Evolutionary conservation across 2,797 vertebrate species (phyloP), one percentile per base, ranked within the genome.

Genomic region (Lepus townsendii): DNA sequence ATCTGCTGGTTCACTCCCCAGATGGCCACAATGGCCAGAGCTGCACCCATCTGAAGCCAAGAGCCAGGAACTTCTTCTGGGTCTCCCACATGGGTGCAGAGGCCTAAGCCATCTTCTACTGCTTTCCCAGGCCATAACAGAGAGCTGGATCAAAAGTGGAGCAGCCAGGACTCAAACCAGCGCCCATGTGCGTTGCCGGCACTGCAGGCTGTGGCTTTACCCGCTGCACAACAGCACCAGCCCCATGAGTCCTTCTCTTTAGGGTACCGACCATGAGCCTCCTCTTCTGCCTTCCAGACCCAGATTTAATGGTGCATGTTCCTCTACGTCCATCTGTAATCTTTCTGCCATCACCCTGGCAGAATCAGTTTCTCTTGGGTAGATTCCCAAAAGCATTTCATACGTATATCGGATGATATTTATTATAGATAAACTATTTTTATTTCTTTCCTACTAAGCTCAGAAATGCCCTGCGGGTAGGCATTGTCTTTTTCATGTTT

Each of bases 401-500:
- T 91, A 30, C 82, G 1, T 71, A 63, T 94, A 78, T 95, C 82
- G 90, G 92, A 85, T 94, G 83, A n/a, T 65, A 16, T 93, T 83
- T 75, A 73, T 78, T 87, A 11, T 84, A 88, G 93, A 95, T 90
- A 87, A 63, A 54, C 79, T 87, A 86, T 79, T 88, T 88, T 92
- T 85, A 78, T 85, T 94, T 87, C 68, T 96, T 91, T 95, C 86
- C 69, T 93, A 3, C 73, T 91, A 92, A 93, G 76, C 73, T 8
- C 71, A 90, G 50, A 83, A 96, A 92, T 80, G 69, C 93, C 94
- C 85, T 88, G 62, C 30, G 83, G 93, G 57, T 91, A 79, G 73
- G 73, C 77, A 85, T 83, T 83, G 66, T 88, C 92, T 84, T 95
- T 94, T 96, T 86, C 91, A 92, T 85, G 82, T 94, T 94, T 77